Percentiles rank a stretch among this genome's conserved stretches.
phyloP scores from a whole-genome alignment of 1,140 invertebrate species.

The Augochlora pura region DNA sequence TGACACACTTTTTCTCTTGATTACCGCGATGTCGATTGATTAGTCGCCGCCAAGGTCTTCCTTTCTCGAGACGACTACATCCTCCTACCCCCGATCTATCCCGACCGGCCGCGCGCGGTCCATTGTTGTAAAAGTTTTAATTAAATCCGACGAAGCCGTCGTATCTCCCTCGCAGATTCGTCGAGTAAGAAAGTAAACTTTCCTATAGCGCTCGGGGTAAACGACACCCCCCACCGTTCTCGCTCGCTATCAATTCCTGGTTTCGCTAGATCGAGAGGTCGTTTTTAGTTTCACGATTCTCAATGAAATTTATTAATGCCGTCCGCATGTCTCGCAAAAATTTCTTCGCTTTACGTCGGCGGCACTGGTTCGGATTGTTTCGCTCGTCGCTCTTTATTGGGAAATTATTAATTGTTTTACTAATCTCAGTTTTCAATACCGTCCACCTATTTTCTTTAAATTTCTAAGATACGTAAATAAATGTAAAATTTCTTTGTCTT shows the following conservation, averaged over 20 bases:
- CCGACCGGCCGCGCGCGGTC: not conserved
- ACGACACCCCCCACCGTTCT: slow-evolving; percentile 49
- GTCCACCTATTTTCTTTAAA: too few relatives aligned
- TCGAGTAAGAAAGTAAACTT: slow-evolving; percentile 56
- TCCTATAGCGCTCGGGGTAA: slow-evolving; percentile 32
- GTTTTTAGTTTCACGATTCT: too few relatives aligned
- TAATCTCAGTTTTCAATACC: too few relatives aligned
- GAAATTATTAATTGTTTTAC: too few relatives aligned
- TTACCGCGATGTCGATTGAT: slow-evolving; percentile 60
- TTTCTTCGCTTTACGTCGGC: too few relatives aligned
- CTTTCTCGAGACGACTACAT: slow-evolving; percentile 10
- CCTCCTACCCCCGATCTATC: not conserved
- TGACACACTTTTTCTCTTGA: slow-evolving; percentile 55
- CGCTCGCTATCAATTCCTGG: slow-evolving; percentile 29
- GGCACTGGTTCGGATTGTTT: too few relatives aligned
- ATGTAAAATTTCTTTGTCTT: too few relatives aligned
- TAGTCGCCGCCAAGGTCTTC: slow-evolving; percentile 48
- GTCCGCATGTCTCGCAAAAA: too few relatives aligned
- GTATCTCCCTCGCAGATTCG: slow-evolving; percentile 47
- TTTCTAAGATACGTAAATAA: too few relatives aligned
- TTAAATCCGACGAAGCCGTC: slow-evolving; percentile 61
- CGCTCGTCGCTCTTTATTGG: too few relatives aligned
- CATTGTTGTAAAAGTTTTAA: slow-evolving; percentile 64
- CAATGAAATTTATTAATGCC: too few relatives aligned
- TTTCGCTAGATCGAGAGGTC: too few relatives aligned